These are phyloP conservation scores for Siderastrea siderea DNA, from an alignment of 92 coral and sea anemone genomes.

Conservation along the genomic window DNA sequence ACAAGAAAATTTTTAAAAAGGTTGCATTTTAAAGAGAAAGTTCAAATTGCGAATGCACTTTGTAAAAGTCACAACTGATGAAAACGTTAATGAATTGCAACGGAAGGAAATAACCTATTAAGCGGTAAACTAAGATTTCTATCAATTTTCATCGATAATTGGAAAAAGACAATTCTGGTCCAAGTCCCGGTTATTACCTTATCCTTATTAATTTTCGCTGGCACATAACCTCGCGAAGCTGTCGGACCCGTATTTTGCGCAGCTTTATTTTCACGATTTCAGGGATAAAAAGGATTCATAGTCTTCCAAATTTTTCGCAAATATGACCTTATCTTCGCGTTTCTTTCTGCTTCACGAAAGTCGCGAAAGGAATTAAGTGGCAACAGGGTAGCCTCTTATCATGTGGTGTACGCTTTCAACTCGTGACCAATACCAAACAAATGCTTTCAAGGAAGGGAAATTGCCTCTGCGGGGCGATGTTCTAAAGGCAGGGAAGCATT, in stretches of 20 bases:
- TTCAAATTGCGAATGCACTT: neutral
- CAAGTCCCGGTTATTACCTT: neutral
- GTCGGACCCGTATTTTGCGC: too few species aligned
- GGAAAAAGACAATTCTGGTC: neutral
- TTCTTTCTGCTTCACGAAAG: too few species aligned
- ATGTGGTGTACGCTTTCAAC: neutral
- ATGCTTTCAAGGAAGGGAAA: neutral
- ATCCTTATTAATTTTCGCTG: too few species aligned
- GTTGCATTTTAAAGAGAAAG: too few species aligned
- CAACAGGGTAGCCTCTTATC: neutral
- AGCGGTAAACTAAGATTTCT: conserved; percentile 2
- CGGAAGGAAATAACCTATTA: neutral
- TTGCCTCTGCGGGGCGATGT: too few species aligned
- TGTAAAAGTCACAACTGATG: neutral
- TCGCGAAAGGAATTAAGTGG: too few species aligned
- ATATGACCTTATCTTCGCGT: too few species aligned
- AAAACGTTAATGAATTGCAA: conserved; percentile 9
- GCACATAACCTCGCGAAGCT: too few species aligned
- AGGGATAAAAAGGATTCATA: too few species aligned
- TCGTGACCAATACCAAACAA: neutral
- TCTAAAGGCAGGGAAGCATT: neutral
- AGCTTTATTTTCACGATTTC: too few species aligned
- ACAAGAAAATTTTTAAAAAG: too few species aligned
- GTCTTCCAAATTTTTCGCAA: too few species aligned
- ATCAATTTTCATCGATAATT: conserved; percentile 14